These are phyloP conservation scores for Agrilus cyanescens DNA, from an alignment of 2,888 invertebrate species.

Conservation along the genomic window DNA sequence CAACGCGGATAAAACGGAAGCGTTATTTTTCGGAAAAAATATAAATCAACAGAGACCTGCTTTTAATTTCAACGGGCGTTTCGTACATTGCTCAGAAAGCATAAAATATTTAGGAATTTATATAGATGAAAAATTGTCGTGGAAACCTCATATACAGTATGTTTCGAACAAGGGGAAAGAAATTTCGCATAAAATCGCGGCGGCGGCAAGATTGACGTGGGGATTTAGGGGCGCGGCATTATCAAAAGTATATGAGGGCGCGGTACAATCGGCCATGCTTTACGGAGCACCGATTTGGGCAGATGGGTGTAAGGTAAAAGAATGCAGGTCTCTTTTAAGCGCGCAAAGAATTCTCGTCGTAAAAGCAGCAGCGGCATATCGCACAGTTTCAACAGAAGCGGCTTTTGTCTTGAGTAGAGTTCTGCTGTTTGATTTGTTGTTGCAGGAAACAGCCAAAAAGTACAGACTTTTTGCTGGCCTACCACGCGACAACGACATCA, in stretches of 20 bases:
- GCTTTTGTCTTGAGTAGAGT: too few species aligned
- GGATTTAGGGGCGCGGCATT: slow-evolving; percentile 2
- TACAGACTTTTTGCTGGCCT: too few species aligned
- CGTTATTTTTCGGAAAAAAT: slow-evolving; percentile 7
- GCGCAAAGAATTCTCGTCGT: too few species aligned
- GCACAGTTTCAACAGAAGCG: too few species aligned
- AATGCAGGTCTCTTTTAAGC: too few species aligned
- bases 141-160: too few species aligned
- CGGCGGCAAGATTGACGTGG: slow-evolving; percentile 6
- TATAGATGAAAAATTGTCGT: slow-evolving; percentile 6
- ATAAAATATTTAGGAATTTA: slow-evolving; percentile 6
- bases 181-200: slow-evolving; percentile 4
- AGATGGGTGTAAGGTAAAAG: not conserved
- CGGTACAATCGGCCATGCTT: slow-evolving; percentile 5
- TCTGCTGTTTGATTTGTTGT: too few species aligned
- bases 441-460: too few species aligned
- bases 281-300: slow-evolving; percentile 8
- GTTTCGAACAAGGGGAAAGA: slow-evolving; percentile 3
- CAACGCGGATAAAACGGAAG: slow-evolving; percentile 7
- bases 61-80: slow-evolving; percentile 1
- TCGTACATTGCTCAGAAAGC: slow-evolving; percentile 4
- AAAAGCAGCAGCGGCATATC: too few species aligned
- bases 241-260: slow-evolving; percentile 6
- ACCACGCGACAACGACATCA: too few species aligned
- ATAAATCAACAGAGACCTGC: slow-evolving; percentile 7